A percentile compares a stretch with the other conserved stretches of the same genome.
These are phyloP conservation scores for Drosophila flavopinicola DNA, from an alignment of 2,888 invertebrate genomes.

Conservation along the genomic window DNA sequence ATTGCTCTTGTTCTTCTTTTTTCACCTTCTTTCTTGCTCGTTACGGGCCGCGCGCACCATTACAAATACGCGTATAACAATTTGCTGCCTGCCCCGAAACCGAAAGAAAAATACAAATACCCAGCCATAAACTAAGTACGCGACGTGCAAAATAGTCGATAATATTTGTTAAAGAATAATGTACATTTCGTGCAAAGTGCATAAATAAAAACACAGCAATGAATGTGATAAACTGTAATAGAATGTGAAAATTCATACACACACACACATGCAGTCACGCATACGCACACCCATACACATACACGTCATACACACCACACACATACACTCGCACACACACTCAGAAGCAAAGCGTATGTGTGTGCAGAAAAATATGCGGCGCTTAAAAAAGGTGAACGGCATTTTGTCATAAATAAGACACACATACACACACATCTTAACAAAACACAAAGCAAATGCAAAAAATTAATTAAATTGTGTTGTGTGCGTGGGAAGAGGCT, in stretches of 20 bases:
- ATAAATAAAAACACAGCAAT: constrained; percentile 53
- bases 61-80: constrained; percentile 78
- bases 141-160: constrained; percentile 66
- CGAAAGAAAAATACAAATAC: constrained; percentile 55
- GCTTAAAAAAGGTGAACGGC: constrained; percentile 82
- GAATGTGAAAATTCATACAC: constrained; percentile 70
- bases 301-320: constrained; percentile 34
- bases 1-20: constrained; percentile 67
- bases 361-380: constrained; percentile 81
- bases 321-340: constrained; percentile 20
- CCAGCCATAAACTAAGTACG: constrained; percentile 61
- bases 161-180: constrained; percentile 29
- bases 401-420: constrained; percentile 68
- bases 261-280: constrained; percentile 27
- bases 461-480: constrained; percentile 29
- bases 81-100: constrained; percentile 57
- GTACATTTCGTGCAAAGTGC: constrained; percentile 42
- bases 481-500: constrained; percentile 16
- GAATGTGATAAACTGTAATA: constrained; percentile 76
- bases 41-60: constrained; percentile 69
- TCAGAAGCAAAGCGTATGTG: constrained; percentile 68
- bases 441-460: constrained; percentile 27
- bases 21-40: constrained; percentile 72
- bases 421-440: constrained; percentile 7
- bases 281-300: constrained; percentile 24